Conservation (phyloP, 92 coral and sea anemone genomes). For the Paragorgia papillata region DNA sequence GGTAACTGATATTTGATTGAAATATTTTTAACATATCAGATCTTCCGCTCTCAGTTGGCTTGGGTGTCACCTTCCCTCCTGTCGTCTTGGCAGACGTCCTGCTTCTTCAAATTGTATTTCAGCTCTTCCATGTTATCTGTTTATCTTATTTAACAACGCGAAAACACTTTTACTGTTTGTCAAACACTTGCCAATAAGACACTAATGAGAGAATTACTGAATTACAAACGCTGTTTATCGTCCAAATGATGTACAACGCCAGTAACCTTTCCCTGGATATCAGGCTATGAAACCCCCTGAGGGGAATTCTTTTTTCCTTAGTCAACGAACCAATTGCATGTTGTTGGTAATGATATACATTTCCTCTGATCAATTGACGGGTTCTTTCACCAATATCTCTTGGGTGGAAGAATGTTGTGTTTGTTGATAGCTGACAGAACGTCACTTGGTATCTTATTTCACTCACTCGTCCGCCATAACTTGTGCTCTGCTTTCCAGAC, state of each 20-base stretch:
- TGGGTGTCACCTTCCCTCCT: background rate
- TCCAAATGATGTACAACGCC: too few relatives aligned
- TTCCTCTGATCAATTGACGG: constrained; percentile 36
- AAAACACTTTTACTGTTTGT: too few relatives aligned
- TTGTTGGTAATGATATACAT: constrained; percentile 5
- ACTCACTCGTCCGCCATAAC: constrained; percentile 21
- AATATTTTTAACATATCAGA: too few relatives aligned
- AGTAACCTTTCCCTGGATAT: too few relatives aligned
- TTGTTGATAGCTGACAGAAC: constrained; percentile 26
- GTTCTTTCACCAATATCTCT: constrained; percentile 40
- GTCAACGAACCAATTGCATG: background rate
- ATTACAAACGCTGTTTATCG: too few relatives aligned
- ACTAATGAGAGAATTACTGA: too few relatives aligned
- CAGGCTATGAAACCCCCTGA: constrained; percentile 17
- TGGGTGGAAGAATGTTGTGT: constrained; percentile 41
- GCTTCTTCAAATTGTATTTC: background rate
- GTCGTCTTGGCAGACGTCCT: background rate
- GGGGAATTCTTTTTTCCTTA: background rate
- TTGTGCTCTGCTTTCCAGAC: background rate
- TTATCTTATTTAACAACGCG: too few relatives aligned
- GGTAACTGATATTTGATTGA: too few relatives aligned
- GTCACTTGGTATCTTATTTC: constrained; percentile 29
- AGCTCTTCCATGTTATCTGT: too few relatives aligned
- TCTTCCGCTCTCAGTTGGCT: background rate
- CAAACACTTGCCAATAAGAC: too few relatives aligned